These are phyloP conservation scores for Syritta pipiens DNA, from an alignment of 2,888 invertebrate genomes.

Conservation along the genomic window DNA sequence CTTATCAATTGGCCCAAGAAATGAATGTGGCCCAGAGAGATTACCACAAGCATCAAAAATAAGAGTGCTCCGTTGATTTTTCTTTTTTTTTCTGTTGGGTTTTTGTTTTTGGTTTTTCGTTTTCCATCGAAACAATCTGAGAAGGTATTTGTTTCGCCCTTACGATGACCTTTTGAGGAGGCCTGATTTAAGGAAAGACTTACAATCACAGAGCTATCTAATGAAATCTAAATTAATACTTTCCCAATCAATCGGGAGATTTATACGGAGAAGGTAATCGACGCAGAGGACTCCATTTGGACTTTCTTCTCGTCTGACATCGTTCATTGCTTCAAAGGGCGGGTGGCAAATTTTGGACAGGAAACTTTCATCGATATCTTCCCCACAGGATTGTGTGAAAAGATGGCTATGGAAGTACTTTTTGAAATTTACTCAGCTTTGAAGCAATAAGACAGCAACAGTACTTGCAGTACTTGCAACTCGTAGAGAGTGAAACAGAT, in stretches of 20 bases:
- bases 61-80: constrained; percentile 47
- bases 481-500: too few relatives aligned
- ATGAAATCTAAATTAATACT: neutral
- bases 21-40: constrained; percentile 68
- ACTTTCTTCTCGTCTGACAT: too few relatives aligned
- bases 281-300: too few relatives aligned
- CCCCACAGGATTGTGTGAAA: too few relatives aligned
- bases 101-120: constrained; percentile 1
- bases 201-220: neutral
- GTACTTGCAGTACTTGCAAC: too few relatives aligned
- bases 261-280: constrained; percentile 41
- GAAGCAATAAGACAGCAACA: too few relatives aligned
- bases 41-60: constrained; percentile 57
- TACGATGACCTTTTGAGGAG: constrained; percentile 61
- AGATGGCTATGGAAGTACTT: too few relatives aligned
- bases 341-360: too few relatives aligned
- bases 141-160: constrained; percentile 15
- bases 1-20: constrained; percentile 66
- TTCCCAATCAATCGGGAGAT: constrained; percentile 29
- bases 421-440: too few relatives aligned
- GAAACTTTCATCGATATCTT: too few relatives aligned
- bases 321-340: too few relatives aligned
- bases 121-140: constrained; percentile 27
- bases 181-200: constrained; percentile 20
- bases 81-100: neutral